These are phyloP conservation scores for Campopleginae sp. DNA, from an alignment of 2,888 invertebrate species.

Conservation along the genomic window DNA sequence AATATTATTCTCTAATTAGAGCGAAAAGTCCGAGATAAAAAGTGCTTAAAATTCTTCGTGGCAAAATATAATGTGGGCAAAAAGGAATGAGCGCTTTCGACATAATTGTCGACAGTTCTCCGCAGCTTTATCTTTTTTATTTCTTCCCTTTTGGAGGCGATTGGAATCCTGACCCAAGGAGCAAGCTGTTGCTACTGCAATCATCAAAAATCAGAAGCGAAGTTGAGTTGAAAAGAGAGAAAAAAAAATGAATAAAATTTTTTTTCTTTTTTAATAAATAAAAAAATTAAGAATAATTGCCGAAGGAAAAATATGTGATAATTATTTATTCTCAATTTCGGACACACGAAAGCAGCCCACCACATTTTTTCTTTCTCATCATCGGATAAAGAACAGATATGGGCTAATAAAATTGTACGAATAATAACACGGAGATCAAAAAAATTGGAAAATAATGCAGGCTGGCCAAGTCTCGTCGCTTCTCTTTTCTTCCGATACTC, in stretches of 20 bases:
- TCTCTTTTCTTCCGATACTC: slow-evolving; percentile 36
- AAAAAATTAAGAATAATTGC: too few species aligned
- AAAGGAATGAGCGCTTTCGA: slow-evolving; percentile 50
- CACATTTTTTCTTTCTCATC: neutral
- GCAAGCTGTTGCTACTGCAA: neutral
- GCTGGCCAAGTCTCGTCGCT: slow-evolving; percentile 10
- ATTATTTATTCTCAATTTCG: slow-evolving; percentile 8
- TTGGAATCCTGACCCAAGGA: neutral
- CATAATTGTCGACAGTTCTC: slow-evolving; percentile 43
- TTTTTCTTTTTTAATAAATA: too few species aligned
- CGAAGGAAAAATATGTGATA: neutral
- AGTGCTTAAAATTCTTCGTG: slow-evolving; percentile 54
- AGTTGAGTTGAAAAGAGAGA: neutral
- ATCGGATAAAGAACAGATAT: slow-evolving; percentile 33
- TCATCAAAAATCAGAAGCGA: neutral
- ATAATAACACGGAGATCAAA: slow-evolving; percentile 22
- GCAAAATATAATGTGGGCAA: slow-evolving; percentile 47
- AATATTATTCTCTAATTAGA: slow-evolving; percentile 50
- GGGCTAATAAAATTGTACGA: slow-evolving; percentile 27
- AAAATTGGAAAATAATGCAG: neutral
- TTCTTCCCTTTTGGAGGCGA: neutral
- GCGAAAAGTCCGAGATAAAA: slow-evolving; percentile 46
- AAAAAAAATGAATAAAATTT: neutral
- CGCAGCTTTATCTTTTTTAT: neutral
- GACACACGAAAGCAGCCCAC: neutral